Conservation (phyloP, 2,797 vertebrate genomes). For the Gadopsis bispinosus region DNA sequence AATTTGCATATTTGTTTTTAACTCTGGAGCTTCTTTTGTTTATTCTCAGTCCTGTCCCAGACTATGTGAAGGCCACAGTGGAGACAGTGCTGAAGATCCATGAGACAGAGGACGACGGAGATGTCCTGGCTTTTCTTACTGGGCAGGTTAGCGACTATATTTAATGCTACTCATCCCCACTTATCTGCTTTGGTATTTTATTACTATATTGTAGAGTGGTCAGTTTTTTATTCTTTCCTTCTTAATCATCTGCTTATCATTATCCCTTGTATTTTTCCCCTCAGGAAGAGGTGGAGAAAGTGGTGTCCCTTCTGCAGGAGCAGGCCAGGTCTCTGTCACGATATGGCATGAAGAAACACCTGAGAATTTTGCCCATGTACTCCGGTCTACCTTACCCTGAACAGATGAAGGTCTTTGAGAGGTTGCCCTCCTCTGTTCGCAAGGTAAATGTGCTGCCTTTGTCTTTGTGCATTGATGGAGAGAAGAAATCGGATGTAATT, state of each 20-base stretch:
- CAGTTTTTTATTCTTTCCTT: background rate
- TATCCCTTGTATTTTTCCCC: background rate
- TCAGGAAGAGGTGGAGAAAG: conserved; percentile 97
- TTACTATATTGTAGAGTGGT: background rate
- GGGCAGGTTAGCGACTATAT: conserved; percentile 89
- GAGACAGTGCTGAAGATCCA: conserved; percentile 98
- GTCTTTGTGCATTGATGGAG: background rate
- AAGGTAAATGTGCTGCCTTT: conserved; percentile 86
- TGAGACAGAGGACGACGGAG: conserved; percentile 94
- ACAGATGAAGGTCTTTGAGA: conserved; percentile 97
- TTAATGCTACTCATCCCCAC: background rate
- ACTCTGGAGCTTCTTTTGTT: conserved; percentile 13
- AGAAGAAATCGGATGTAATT: no score
- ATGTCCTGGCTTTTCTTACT: conserved; percentile 95
- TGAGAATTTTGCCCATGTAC: conserved; percentile 96
- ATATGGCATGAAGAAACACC: conserved; percentile 94
- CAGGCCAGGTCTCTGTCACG: conserved; percentile 93
- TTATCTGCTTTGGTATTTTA: background rate
- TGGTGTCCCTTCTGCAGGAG: conserved; percentile 93
- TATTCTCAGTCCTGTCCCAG: conserved; percentile 92
- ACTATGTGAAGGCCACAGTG: conserved; percentile 97
- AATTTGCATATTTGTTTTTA: background rate
- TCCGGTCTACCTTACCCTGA: conserved; percentile 94
- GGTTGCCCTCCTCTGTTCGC: conserved; percentile 89
- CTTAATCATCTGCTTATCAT: background rate